A percentile compares a stretch with the other conserved stretches of the same genome.
These are phyloP conservation scores for Apodemus agrarius DNA, from an alignment of 2,797 vertebrate genomes.

Conservation along the genomic window DNA sequence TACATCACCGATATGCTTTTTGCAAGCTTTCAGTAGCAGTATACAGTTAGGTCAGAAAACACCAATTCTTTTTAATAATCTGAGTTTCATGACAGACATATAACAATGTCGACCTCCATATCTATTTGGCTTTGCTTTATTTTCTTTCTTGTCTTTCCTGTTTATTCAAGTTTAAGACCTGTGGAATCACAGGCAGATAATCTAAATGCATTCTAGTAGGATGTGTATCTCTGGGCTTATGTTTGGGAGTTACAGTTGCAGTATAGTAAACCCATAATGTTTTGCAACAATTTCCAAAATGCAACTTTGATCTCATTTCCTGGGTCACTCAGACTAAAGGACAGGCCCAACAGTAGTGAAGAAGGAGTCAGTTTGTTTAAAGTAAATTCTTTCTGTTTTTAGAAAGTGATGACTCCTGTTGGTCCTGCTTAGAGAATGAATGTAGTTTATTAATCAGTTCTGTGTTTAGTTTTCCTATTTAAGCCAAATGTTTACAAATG, in stretches of 20 bases:
- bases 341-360: constrained; percentile 36
- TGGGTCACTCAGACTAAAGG: constrained; percentile 36
- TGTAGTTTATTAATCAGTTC: constrained; percentile 18
- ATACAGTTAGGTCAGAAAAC: background rate
- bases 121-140: background rate
- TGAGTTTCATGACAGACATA: background rate
- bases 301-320: constrained; percentile 55
- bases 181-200: background rate
- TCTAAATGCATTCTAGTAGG: background rate
- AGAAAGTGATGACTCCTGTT: constrained; percentile 14
- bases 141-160: background rate
- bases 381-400: constrained; percentile 69
- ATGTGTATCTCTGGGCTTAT: background rate
- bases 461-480: background rate
- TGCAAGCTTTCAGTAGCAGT: background rate
- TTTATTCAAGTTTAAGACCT: constrained; percentile 10
- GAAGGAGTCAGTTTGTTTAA: constrained; percentile 63
- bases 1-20: background rate
- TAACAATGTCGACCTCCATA: background rate
- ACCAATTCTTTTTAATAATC: background rate
- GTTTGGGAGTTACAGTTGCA: background rate
- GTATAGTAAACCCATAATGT: background rate
- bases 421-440: constrained; percentile 54
- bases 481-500: constrained; percentile 37
- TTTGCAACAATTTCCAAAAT: background rate